Conservation (phyloP, 2,888 invertebrate species). For the Pristionchus exspectatus region DNA sequence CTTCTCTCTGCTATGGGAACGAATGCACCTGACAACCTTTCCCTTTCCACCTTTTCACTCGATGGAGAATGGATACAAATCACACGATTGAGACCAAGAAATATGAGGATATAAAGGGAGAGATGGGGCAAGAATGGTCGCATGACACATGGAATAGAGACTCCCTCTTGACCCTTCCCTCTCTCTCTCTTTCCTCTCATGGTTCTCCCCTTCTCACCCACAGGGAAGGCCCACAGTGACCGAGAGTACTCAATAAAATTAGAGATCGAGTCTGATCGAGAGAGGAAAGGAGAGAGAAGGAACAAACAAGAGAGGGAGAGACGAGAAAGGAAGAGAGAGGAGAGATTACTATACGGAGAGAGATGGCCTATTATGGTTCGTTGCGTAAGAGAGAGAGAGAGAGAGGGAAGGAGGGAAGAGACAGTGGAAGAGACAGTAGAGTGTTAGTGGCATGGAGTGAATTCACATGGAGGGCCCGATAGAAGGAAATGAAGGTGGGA, state of each 20-base stretch:
- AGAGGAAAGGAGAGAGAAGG: background rate
- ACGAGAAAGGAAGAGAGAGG: background rate
- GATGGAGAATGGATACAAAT: background rate
- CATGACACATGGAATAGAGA: background rate
- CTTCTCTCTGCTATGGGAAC: background rate
- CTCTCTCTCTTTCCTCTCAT: background rate
- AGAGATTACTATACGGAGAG: constrained; percentile 16
- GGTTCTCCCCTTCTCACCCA: background rate
- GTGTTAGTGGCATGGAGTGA: background rate
- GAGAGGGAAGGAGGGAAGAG: background rate
- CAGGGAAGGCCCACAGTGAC: background rate
- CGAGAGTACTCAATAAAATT: constrained; percentile 8
- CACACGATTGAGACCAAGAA: background rate
- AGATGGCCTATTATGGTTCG: constrained; percentile 19
- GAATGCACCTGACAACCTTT: constrained; percentile 35
- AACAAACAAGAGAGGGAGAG: background rate
- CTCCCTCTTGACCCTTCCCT: constrained; percentile 36
- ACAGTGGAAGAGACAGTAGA: background rate
- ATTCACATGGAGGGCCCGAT: background rate
- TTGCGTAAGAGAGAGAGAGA: constrained; percentile 8
- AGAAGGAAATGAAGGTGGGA: background rate
- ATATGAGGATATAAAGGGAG: background rate
- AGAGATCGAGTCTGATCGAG: constrained; percentile 22
- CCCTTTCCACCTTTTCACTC: background rate
- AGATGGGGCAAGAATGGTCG: background rate